Base-by-base conservation (phyloP, 2,888 invertebrate species). In the Rhagium mordax region DNA sequence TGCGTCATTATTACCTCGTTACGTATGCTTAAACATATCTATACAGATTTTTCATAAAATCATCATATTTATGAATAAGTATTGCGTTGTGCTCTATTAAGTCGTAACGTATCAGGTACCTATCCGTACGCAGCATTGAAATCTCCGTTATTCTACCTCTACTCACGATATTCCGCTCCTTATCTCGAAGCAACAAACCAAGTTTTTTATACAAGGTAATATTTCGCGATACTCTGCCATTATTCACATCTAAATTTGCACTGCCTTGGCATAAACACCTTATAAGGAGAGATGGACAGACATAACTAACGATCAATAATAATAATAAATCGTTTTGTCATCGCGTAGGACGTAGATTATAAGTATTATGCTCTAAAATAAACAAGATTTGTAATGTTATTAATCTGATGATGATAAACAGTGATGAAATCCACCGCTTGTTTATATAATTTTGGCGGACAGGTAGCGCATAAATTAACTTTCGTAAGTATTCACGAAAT, bases 91-190 rank as follows among this genome's bases (percentile, higher is more conserved):
- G 51, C 51, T 51, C 51, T 51, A 18, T 16, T 51, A 51, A 51
- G 51, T 51, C 20, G 20, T 51, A 51, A 51, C 18, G 51, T 51
- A 51, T 41, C 27, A 18, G 20, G 59, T 60, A 33, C 29, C 59
- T 60, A 20, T 33, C 18, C 13, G 41, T 16, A 60, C 59, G 41
- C 55, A 57, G 8, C 55, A 16, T 60, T 18, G 59, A 33, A 60
- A 41, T 60, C 59, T 60, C 59, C 59, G 59, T 60, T 60, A 60
- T 20, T 57, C 4, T 24, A 29, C 24, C 57, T 57, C n/a, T n/a
- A n/a, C n/a, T n/a, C 27, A 51, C 51, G 51, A 51, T 20, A 10
- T 51, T 51, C 18, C 1, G 13, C 51, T 18, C 49, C 16, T 51
- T 10, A 41, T 41, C 41, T 41, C n/a, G 4, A 41, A 41, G 13